These are phyloP conservation scores for Julus scandinavius DNA, from an alignment of 2,888 invertebrate genomes.

Conservation along the genomic window DNA sequence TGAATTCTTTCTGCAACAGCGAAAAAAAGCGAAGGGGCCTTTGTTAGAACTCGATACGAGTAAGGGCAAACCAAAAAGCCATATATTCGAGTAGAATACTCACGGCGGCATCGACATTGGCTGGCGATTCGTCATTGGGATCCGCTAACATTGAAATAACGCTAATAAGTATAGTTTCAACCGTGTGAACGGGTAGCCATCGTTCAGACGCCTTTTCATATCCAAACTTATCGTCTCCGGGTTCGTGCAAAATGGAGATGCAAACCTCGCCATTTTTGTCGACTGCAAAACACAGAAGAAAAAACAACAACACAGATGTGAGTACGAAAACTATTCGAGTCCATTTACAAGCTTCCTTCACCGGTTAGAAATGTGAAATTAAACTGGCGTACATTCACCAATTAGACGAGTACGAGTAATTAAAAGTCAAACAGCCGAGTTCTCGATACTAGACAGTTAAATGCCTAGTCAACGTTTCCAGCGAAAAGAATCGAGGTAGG, in stretches of 20 bases:
- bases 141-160: slow-evolving; percentile 99
- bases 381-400: no score
- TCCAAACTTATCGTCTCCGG: slow-evolving; percentile 98
- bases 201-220: slow-evolving; percentile 98
- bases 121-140: slow-evolving; percentile 99
- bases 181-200: slow-evolving; percentile 99
- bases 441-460: no score
- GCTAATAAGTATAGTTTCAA: slow-evolving; percentile 98
- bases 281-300: slow-evolving; percentile 74
- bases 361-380: no score
- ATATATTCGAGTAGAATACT: slow-evolving; percentile 66
- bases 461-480: no score
- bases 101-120: slow-evolving; percentile 99
- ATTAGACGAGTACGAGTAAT: no score
- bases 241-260: slow-evolving; percentile 98
- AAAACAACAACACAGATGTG: not conserved
- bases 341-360: no score
- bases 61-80: not conserved
- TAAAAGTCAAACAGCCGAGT: no score
- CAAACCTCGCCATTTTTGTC: slow-evolving; percentile 97
- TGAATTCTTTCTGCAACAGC: slow-evolving; percentile 90
- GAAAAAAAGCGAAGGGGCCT: not conserved
- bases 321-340: no score
- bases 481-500: no score
- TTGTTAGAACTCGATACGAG: not conserved